Evolutionary conservation across 2,888 invertebrate genomes (phyloP), one percentile per base, ranked within the genome.

Genomic region (Diaphora mendica): DNA sequence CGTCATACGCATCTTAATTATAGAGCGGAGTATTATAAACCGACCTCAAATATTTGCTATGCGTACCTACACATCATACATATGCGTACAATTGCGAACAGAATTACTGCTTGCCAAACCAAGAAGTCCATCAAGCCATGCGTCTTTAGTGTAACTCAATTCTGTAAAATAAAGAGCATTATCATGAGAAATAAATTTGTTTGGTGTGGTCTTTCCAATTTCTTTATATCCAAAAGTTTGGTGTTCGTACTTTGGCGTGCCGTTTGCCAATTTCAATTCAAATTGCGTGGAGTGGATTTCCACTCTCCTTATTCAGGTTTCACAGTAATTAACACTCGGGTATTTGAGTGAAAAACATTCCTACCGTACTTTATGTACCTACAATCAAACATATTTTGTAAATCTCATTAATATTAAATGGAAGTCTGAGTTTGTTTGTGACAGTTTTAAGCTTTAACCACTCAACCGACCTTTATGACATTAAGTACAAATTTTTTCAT

Each of bases 201-300:
- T 42, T 59, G 23, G 3, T 8, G 13, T 59, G 62, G 8, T 83
- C 23, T 64, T 78, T 89, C 85, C 65, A 88, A 86, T 66, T 13
- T 1, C 17, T 44, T 8, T 73, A 78, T 23, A 66, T 84, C 84
- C 55, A 59, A 68, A 62, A 79, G 66, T 84, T 82, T 77, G 83
- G 87, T 84, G 83, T 83, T 79, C 84, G 82, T 82, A 82, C 85
- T 81, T 77, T 73, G 76, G 79, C 78, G 82, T 82, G 75, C 81
- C 85, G 85, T 87, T 90, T 86, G 87, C 87, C 89, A 88, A 90
- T 90, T 90, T 90, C 90, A 90, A 90, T 90, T 90, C 89, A 87
- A 90, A 90, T 89, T 88, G 87, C 84, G 84, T 83, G 81, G 86
- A 89, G 88, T 86, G 88, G 87, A 85, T 87, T 89, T 86, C 78